phyloP scores from a whole-genome alignment of 2,797 vertebrate species.

The Gastrophryne carolinensis region DNA sequence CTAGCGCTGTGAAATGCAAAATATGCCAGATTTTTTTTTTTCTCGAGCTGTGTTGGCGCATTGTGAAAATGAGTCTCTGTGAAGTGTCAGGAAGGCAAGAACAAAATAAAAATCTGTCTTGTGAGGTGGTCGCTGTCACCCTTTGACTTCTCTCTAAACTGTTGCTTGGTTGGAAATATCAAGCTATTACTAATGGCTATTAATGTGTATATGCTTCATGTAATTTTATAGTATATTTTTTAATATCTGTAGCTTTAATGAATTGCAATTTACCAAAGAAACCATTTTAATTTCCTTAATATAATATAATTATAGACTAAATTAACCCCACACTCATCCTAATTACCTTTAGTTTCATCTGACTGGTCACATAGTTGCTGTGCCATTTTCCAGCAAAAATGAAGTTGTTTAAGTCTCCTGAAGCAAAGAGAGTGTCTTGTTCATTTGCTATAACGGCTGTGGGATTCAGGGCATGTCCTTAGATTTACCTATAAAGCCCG shows the following conservation, averaged over 20 bases:
- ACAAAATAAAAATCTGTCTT: slow-evolving; percentile 75
- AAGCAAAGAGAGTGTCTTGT: slow-evolving; percentile 67
- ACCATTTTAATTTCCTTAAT: slow-evolving; percentile 92
- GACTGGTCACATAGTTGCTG: slow-evolving; percentile 88
- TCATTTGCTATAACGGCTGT: slow-evolving; percentile 62
- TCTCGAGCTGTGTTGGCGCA: slow-evolving; percentile 18
- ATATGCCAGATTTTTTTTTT: slow-evolving; percentile 34
- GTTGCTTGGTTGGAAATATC: slow-evolving; percentile 81
- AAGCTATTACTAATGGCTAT: slow-evolving; percentile 81
- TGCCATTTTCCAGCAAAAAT: slow-evolving; percentile 76
- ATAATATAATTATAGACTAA: slow-evolving; percentile 97
- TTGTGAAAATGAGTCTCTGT: slow-evolving; percentile 58
- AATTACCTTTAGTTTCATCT: slow-evolving; percentile 98
- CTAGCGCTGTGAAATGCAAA: slow-evolving; percentile 43
- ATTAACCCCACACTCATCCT: slow-evolving; percentile 97
- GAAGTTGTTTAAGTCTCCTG: slow-evolving; percentile 70
- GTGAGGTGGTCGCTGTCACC: slow-evolving; percentile 78
- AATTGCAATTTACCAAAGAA: slow-evolving; percentile 97
- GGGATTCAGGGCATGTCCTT: slow-evolving; percentile 3
- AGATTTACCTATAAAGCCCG: neutral
- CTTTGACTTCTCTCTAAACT: slow-evolving; percentile 79
- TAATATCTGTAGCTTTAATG: slow-evolving; percentile 97
- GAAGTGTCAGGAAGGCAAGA: slow-evolving; percentile 58
- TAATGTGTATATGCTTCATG: slow-evolving; percentile 93
- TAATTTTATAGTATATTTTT: slow-evolving; percentile 91